Evolutionary conservation across 2,113 vertebrate genomes (phyloP).

Genomic region (Tychaedon coryphoeus): DNA sequence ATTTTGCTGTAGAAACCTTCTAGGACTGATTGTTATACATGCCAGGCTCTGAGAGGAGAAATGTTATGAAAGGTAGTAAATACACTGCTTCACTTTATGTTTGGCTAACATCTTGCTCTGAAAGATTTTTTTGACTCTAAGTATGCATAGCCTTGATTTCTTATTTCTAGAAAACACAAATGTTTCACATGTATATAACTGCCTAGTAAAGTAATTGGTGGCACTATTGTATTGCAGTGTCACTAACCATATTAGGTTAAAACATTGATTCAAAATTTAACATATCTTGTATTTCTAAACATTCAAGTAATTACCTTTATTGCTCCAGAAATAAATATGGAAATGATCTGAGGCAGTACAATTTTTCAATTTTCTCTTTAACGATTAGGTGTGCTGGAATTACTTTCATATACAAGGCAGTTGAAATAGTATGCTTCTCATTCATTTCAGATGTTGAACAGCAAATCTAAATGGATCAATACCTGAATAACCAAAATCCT

Average conservation of each 20-base stretch:
- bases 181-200: not conserved
- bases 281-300: not conserved
- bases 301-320: not conserved
- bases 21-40: not conserved
- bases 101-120: not conserved
- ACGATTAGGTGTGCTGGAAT: not conserved
- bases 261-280: not conserved
- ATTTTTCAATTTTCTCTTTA: not conserved
- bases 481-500: not conserved
- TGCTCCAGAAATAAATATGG: not conserved
- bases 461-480: not conserved
- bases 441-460: not conserved
- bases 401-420: not conserved
- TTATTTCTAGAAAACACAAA: not conserved
- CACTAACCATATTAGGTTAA: not conserved
- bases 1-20: not conserved
- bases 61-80: not conserved
- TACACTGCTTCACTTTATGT: not conserved
- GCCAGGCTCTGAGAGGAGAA: not conserved
- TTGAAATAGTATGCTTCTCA: not conserved
- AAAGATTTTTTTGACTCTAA: not conserved
- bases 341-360: not conserved
- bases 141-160: not conserved
- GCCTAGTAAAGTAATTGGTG: not conserved
- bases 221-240: not conserved